Evolutionary conservation across 2,888 invertebrate species (phyloP).

Genomic region (Tetheella fluctuosa): DNA sequence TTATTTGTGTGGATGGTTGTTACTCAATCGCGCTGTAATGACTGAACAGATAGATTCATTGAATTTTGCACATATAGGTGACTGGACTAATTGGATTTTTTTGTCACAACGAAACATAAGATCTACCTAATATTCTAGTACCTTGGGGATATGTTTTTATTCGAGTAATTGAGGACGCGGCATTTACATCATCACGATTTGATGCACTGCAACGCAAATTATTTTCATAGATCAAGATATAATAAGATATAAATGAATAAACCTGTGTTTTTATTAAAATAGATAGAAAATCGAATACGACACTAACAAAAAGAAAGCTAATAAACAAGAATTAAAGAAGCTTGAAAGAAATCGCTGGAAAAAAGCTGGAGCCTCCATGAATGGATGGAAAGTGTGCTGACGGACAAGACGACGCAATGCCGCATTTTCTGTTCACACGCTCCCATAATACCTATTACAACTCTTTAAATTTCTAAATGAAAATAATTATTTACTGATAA

Average conservation of each 20-base stretch:
- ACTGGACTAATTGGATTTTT: too few species aligned
- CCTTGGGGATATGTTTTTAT: too few species aligned
- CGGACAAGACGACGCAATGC: constrained; percentile 56
- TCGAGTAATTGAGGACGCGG: background rate
- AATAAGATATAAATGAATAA: background rate
- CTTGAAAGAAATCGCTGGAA: constrained; percentile 77
- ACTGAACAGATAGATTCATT: too few species aligned
- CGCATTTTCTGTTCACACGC: constrained; percentile 79
- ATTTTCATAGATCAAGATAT: background rate
- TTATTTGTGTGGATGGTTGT: too few species aligned
- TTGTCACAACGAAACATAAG: too few species aligned
- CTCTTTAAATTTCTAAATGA: constrained; percentile 56
- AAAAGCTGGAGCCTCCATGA: constrained; percentile 79
- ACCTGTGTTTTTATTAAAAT: too few species aligned
- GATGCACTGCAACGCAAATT: background rate
- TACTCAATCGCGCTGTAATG: too few species aligned
- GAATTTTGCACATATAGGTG: too few species aligned
- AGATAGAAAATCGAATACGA: background rate
- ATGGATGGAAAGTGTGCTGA: constrained; percentile 81
- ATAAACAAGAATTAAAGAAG: constrained; percentile 61
- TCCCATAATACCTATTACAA: constrained; percentile 52
- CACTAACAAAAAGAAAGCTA: constrained; percentile 71
- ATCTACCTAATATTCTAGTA: too few species aligned
- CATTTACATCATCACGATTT: background rate
- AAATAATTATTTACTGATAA: constrained; percentile 35